Percentiles rank a stretch among this genome's conserved stretches.
These are phyloP conservation scores for Pocota personata DNA, from an alignment of 2,888 invertebrate species.

Conservation along the genomic window DNA sequence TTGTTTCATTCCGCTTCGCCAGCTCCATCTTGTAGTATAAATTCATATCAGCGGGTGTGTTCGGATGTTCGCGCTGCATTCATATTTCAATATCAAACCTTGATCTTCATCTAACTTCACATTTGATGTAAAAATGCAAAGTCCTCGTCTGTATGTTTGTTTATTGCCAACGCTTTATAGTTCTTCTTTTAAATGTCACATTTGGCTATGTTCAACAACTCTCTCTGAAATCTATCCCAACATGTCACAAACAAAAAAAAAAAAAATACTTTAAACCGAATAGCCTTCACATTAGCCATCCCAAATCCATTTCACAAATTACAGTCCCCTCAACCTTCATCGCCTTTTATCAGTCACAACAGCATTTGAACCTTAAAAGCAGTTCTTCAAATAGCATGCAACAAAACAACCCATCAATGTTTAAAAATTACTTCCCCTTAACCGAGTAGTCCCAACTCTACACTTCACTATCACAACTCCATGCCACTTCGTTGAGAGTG, in stretches of 20 bases:
- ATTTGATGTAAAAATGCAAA: too few species aligned
- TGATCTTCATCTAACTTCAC: too few species aligned
- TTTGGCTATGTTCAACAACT: too few species aligned
- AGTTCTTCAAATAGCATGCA: constrained; percentile 20
- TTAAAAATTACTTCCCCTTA: constrained; percentile 50
- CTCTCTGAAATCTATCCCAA: background rate
- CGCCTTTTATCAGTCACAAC: constrained; percentile 43
- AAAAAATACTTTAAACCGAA: background rate
- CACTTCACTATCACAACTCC: constrained; percentile 24
- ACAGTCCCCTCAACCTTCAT: background rate
- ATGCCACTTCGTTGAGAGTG: background rate
- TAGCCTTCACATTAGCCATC: constrained; percentile 28
- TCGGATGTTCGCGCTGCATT: too few species aligned
- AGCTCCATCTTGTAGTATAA: too few species aligned
- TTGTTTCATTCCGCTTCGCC: too few species aligned
- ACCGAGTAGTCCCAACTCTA: background rate
- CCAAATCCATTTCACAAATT: constrained; percentile 40
- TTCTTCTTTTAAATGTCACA: too few species aligned
- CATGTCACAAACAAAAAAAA: background rate
- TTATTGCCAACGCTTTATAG: too few species aligned
- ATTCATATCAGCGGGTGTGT: too few species aligned
- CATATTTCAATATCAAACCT: too few species aligned
- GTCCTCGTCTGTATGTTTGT: too few species aligned
- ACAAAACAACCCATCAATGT: constrained; percentile 29
- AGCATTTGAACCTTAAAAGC: constrained; percentile 13